Evolutionary conservation across 2,888 invertebrate genomes (phyloP).

Genomic region (Apoda limacodes): DNA sequence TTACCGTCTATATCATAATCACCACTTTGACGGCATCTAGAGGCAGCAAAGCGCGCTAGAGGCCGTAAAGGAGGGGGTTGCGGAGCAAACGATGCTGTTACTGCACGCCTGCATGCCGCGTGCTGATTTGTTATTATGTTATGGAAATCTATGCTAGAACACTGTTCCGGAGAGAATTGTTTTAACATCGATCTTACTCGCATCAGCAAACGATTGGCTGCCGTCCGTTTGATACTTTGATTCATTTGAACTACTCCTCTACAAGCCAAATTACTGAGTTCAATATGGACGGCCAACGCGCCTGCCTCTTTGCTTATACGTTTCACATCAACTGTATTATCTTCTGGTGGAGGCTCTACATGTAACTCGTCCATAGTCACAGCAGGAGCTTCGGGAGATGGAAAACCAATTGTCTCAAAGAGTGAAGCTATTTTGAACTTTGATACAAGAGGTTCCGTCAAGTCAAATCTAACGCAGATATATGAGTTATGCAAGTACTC

Average conservation of each 20-base stretch:
- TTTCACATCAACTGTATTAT: constrained; percentile 35
- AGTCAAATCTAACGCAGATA: constrained; percentile 42
- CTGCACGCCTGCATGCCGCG: constrained; percentile 45
- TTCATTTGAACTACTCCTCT: constrained; percentile 43
- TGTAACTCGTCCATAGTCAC: constrained; percentile 31
- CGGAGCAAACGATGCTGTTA: constrained; percentile 52
- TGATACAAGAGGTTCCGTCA: constrained; percentile 36
- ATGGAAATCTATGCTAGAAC: constrained; percentile 43
- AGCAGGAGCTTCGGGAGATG: constrained; percentile 26
- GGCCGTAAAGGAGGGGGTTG: constrained; percentile 34
- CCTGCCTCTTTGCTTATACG: constrained; percentile 46
- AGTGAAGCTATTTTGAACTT: constrained; percentile 35
- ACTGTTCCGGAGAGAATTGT: constrained; percentile 43
- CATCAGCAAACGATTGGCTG: constrained; percentile 48
- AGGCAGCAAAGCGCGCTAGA: constrained; percentile 30
- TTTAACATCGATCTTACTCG: constrained; percentile 47
- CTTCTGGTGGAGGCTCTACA: constrained; percentile 29
- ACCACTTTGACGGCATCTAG: constrained; percentile 40
- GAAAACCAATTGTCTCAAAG: constrained; percentile 37
- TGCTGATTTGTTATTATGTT: constrained; percentile 52
- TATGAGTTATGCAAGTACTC: constrained; percentile 41
- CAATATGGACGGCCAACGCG: constrained; percentile 53
- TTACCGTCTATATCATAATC: constrained; percentile 36
- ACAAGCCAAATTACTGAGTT: constrained; percentile 42
- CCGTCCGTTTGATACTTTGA: constrained; percentile 52